These are phyloP conservation scores for Lasioglossum calceatum DNA, from an alignment of 2,888 invertebrate species.

Conservation along the genomic window DNA sequence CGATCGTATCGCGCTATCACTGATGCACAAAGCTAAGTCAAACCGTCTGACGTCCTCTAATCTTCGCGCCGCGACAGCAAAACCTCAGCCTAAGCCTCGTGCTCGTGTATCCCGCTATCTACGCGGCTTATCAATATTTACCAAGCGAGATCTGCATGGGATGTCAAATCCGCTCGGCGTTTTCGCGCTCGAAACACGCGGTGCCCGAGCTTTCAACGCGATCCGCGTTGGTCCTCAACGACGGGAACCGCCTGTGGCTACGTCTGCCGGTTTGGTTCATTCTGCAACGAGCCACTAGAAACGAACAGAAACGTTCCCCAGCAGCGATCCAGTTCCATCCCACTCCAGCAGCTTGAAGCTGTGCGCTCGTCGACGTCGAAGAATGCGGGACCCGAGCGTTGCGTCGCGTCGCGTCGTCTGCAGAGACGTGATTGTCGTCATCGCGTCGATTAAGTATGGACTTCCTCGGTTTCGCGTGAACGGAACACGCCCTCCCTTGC, in stretches of 20 bases:
- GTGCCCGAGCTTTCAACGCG: slow-evolving; percentile 11
- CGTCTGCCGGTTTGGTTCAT: slow-evolving; percentile 41
- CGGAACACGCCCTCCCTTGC: slow-evolving; percentile 40
- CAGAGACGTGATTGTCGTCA: slow-evolving; percentile 48
- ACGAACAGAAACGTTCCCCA: slow-evolving; percentile 59
- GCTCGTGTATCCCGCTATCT: background rate
- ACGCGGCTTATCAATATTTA: slow-evolving; percentile 37
- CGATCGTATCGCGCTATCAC: background rate
- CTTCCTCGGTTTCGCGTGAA: slow-evolving; percentile 62
- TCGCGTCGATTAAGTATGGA: slow-evolving; percentile 58
- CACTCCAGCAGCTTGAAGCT: slow-evolving; percentile 50
- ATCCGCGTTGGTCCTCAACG: slow-evolving; percentile 41
- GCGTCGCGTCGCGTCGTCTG: background rate
- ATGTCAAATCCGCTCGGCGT: background rate
- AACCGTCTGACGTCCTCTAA: background rate
- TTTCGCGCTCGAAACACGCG: slow-evolving; percentile 13
- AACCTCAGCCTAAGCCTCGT: background rate
- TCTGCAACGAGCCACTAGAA: slow-evolving; percentile 22
- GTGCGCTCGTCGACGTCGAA: slow-evolving; percentile 24
- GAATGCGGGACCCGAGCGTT: slow-evolving; percentile 39
- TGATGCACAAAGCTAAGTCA: slow-evolving; percentile 7
- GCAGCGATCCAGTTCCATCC: background rate
- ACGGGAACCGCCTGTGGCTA: slow-evolving; percentile 54
- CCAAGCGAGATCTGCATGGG: slow-evolving; percentile 18
- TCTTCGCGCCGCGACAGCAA: background rate